Percentiles rank a stretch among this genome's conserved stretches.
Conservation (phyloP, 2,113 vertebrate species). For the Chaetorhynchus papuensis region DNA sequence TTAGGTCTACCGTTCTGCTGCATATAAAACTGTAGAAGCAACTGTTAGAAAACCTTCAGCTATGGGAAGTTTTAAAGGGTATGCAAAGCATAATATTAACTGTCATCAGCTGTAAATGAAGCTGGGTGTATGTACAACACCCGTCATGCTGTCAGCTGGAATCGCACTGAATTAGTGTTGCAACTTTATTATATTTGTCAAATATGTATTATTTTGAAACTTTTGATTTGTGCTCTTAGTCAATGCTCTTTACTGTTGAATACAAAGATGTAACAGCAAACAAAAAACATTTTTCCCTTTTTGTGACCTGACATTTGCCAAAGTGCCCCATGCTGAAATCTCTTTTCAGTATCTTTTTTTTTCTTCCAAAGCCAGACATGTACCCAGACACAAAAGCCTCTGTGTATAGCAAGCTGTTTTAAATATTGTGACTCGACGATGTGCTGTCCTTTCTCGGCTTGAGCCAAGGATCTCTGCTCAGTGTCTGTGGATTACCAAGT, state of each 20-base stretch:
- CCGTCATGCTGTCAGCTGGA: slow-evolving; percentile 25
- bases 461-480: slow-evolving; percentile 82
- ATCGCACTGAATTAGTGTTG: slow-evolving; percentile 26
- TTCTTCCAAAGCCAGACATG: slow-evolving; percentile 77
- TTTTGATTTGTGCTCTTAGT: slow-evolving; percentile 76
- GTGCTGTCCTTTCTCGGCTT: slow-evolving; percentile 86
- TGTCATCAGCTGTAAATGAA: not conserved
- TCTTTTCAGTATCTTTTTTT: slow-evolving; percentile 84
- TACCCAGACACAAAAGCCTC: slow-evolving; percentile 79
- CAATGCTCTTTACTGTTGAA: slow-evolving; percentile 61
- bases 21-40: not conserved
- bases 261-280: slow-evolving; percentile 82
- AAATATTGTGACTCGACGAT: slow-evolving; percentile 86
- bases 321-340: slow-evolving; percentile 88
- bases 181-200: slow-evolving; percentile 64
- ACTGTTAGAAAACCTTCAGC: not conserved
- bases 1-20: not conserved
- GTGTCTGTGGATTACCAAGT: slow-evolving; percentile 83
- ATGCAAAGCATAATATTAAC: not conserved
- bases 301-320: slow-evolving; percentile 89
- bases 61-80: not conserved
- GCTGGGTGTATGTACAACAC: not conserved
- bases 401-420: slow-evolving; percentile 88
- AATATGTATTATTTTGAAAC: slow-evolving; percentile 65
- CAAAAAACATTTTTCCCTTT: slow-evolving; percentile 84